Conservation (phyloP, 2,888 invertebrate species). For the Bhutanitis thaidina region DNA sequence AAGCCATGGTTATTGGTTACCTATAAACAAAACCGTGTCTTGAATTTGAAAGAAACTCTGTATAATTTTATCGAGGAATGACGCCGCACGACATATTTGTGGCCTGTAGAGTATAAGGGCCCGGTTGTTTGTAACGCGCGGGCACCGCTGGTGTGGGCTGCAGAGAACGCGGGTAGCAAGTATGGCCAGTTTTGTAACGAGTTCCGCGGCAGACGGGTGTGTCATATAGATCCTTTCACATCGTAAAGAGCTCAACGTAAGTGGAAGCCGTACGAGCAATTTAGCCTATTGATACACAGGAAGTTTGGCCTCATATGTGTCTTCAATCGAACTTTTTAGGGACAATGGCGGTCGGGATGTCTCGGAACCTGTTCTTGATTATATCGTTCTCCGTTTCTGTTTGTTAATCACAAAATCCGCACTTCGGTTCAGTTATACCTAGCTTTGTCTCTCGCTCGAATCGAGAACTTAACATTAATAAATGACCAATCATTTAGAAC, state of each 20-base stretch:
- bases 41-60: no score
- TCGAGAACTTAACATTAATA: not conserved
- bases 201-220: slow-evolving; percentile 20
- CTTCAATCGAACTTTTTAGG: slow-evolving; percentile 2
- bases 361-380: not conserved
- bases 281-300: slow-evolving; percentile 38
- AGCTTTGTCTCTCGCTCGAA: not conserved
- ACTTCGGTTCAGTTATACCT: not conserved
- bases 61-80: no score
- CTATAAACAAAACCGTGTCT: no score
- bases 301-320: slow-evolving; percentile 26
- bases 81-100: no score
- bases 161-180: no score
- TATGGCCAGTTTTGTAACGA: slow-evolving; percentile 6
- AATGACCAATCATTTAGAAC: not conserved
- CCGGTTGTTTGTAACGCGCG: no score
- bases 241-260: slow-evolving; percentile 21
- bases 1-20: no score
- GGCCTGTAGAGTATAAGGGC: no score
- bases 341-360: not conserved
- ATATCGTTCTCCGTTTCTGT: not conserved
- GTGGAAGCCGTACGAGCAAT: slow-evolving; percentile 41
- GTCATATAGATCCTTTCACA: not conserved
- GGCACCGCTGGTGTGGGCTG: no score
- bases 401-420: not conserved